These are phyloP conservation scores for Melanostoma mellinum DNA, from an alignment of 2,888 invertebrate genomes.

Conservation along the genomic window DNA sequence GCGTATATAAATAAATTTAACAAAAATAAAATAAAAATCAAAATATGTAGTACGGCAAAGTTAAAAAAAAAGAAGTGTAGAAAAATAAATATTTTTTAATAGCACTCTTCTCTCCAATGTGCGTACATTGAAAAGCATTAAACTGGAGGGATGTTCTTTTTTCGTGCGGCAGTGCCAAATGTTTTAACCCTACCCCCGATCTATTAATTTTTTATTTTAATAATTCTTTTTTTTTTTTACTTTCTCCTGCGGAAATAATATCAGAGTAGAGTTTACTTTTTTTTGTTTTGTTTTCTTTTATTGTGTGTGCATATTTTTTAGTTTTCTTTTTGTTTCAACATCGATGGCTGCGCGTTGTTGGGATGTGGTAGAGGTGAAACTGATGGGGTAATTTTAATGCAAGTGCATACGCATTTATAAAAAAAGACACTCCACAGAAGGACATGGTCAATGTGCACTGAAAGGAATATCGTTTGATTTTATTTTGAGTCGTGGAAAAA, in stretches of 20 bases:
- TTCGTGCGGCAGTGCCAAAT: conserved; percentile 69
- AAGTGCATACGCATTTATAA: conserved; percentile 71
- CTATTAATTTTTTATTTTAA: conserved; percentile 73
- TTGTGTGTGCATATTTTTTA: conserved; percentile 44
- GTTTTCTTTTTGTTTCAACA: conserved; percentile 68
- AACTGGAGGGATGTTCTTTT: conserved; percentile 67
- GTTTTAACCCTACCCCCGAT: conserved; percentile 70
- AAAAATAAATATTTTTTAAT: conserved; percentile 54
- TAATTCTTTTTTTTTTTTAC: conserved; percentile 39
- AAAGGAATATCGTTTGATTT: neutral
- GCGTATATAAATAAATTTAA: conserved; percentile 69
- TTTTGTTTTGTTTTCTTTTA: conserved; percentile 38
- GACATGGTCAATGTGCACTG: conserved; percentile 48
- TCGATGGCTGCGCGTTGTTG: conserved; percentile 65
- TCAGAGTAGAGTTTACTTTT: conserved; percentile 65
- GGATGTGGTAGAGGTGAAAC: conserved; percentile 17
- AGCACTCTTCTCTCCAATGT: conserved; percentile 71
- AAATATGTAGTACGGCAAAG: conserved; percentile 50
- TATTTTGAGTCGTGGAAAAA: neutral
- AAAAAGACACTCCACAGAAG: conserved; percentile 51
- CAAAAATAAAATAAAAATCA: conserved; percentile 69
- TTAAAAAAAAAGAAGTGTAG: conserved; percentile 37
- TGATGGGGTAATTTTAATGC: conserved; percentile 66
- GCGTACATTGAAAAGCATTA: conserved; percentile 64
- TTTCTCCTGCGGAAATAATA: conserved; percentile 69